phyloP scores from a whole-genome alignment of 2,113 vertebrate genomes.

The Cynocephalus volans region DNA sequence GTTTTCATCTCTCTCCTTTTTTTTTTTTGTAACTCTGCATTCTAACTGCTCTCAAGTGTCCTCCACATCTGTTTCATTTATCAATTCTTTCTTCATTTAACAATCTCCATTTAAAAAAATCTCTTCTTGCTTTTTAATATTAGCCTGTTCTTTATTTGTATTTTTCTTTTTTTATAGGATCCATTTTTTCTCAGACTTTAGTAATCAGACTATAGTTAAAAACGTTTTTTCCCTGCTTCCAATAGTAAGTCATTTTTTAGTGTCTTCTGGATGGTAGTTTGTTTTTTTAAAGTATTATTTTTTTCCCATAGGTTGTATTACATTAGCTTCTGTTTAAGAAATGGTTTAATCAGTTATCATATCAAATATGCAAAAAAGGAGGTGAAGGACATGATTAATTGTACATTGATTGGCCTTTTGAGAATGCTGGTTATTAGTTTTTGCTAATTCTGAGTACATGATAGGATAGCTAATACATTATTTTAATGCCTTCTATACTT shows the following conservation, averaged over 20 bases:
- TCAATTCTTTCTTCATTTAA: background rate
- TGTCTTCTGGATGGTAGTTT: slow-evolving; percentile 9
- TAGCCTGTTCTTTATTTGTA: background rate
- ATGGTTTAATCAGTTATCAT: background rate
- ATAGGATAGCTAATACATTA: background rate
- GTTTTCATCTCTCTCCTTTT: background rate
- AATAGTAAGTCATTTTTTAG: background rate
- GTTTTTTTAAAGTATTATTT: background rate
- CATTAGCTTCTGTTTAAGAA: slow-evolving; percentile 29
- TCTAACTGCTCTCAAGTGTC: background rate
- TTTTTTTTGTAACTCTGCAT: background rate
- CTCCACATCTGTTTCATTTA: background rate
- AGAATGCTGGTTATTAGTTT: slow-evolving; percentile 21
- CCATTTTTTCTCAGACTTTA: background rate
- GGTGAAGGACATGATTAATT: background rate
- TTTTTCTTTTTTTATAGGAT: background rate
- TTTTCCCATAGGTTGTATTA: background rate
- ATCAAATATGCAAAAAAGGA: background rate
- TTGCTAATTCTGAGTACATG: background rate
- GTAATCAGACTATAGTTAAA: background rate
- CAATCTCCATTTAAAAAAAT: background rate
- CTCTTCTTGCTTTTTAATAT: background rate
- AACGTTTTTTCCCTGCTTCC: background rate
- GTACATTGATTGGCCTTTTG: background rate
- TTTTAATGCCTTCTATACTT: slow-evolving; percentile 13